Base-by-base conservation (phyloP, 2,797 vertebrate species). In the Poeciliopsis paucimaculata region DNA sequence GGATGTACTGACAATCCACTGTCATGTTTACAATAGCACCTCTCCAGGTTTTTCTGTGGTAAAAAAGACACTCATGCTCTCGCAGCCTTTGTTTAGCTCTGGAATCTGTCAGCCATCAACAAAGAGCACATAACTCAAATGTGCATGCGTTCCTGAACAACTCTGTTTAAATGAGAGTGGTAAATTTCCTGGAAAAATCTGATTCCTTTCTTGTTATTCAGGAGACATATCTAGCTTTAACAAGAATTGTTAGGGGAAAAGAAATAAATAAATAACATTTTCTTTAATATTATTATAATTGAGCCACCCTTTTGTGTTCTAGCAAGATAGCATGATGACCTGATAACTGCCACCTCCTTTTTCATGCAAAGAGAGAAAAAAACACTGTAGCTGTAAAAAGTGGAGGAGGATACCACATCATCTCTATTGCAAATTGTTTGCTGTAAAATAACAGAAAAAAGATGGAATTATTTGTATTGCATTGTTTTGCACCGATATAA, bases 11-110 rank as follows among this genome's bases (percentile, higher is more conserved):
- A 93, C 91, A 93, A 86, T 88, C 82, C 80, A 87, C 91, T 92
- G 92, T 93, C 93, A 90, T 93, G 93, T 94, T 94, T 92, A 94
- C 93, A 94, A 95, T 91, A 91, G 91, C 90, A 91, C 90, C 88
- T 94, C 91, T 93, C 93, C 89, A 92, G 94, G 90, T 91, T 93
- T 88, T 93, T 94, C 93, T 84, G 80, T 86, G 90, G 90, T 94
- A 92, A 93, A 89, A 91, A 89, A 92, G 89, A 90, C 72, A 82
- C 82, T 84, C 51, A 49, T 72, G 82, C 85, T 89, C 86, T 75
- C 73, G 1, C 68, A 72, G 90, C 78, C 79, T 92, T 91, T 92
- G 91, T 93, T 88, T 86, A 76, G 90, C 84, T 87, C 49, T 82
- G 88, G 85, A 91, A 93, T 92, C 88, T 91, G 88, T 89, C 91